Evolutionary conservation across 2,113 vertebrate genomes (phyloP).

Genomic region (Polypterus bichir): DNA sequence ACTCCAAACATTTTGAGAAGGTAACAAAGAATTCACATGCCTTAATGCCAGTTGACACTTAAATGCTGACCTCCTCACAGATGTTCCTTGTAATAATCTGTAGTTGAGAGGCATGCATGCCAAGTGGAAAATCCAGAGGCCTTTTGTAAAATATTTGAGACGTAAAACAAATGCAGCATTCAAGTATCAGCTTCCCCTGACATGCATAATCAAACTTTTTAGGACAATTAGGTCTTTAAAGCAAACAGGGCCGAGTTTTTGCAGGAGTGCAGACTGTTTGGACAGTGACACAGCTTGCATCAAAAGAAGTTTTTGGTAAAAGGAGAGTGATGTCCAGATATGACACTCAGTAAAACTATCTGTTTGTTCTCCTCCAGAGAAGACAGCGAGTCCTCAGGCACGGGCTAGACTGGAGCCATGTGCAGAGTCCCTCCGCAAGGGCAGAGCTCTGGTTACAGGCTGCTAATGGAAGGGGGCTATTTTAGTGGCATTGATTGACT

Average conservation of each 20-base stretch:
- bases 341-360: conserved; percentile 32
- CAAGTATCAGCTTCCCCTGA: conserved; percentile 50
- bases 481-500: conserved; percentile 49
- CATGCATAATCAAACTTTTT: conserved; percentile 47
- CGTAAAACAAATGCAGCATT: conserved; percentile 61
- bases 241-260: conserved; percentile 11
- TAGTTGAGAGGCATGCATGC: conserved; percentile 52
- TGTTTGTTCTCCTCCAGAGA: conserved; percentile 11
- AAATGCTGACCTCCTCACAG: conserved; percentile 50
- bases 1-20: conserved; percentile 32
- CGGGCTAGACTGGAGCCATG: conserved; percentile 26
- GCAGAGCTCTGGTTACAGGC: conserved; percentile 42
- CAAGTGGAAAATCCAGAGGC: conserved; percentile 51
- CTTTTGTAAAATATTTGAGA: conserved; percentile 35
- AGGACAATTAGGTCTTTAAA: conserved; percentile 55
- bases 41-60: conserved; percentile 47
- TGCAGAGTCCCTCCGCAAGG: conserved; percentile 42
- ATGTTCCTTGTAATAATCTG: conserved; percentile 61
- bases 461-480: conserved; percentile 47
- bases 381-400: conserved; percentile 7
- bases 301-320: conserved; percentile 22
- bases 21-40: conserved; percentile 39
- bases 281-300: conserved; percentile 10
- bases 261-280: conserved; percentile 6
- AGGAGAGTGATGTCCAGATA: conserved; percentile 21